Evolutionary conservation across 2,888 invertebrate genomes (phyloP).

Genomic region (Suillia variegata): DNA sequence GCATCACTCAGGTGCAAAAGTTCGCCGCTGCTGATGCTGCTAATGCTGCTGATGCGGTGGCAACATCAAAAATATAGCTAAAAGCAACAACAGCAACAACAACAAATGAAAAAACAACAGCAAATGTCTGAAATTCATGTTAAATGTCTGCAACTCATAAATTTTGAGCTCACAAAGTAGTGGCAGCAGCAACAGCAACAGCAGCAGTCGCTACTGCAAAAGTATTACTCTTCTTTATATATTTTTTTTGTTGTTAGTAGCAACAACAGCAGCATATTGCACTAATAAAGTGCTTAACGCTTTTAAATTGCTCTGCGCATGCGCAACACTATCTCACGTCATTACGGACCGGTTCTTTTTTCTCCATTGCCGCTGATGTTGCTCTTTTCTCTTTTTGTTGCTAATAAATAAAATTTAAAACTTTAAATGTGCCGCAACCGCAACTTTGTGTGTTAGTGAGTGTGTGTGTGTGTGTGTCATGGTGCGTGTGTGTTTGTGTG

Average conservation of each 20-base stretch:
- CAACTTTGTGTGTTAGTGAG: not conserved
- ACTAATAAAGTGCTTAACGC: slow-evolving; percentile 24
- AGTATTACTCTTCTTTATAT: no score
- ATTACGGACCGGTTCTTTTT: not conserved
- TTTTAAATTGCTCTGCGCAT: slow-evolving; percentile 12
- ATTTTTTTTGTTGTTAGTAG: no score
- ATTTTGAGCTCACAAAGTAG: slow-evolving; percentile 16
- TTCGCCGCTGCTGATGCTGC: slow-evolving; percentile 15
- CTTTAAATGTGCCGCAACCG: slow-evolving; percentile 18
- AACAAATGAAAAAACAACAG: not conserved
- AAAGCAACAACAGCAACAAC: not conserved
- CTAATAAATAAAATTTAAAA: slow-evolving; percentile 24
- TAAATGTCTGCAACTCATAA: slow-evolving; percentile 39
- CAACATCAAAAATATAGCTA: not conserved
- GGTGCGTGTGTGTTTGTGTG: not conserved
- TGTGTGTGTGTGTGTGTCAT: not conserved
- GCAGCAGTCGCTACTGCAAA: not conserved
- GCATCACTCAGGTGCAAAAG: slow-evolving; percentile 23
- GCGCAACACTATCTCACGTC: not conserved
- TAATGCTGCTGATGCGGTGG: not conserved
- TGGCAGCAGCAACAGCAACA: not conserved
- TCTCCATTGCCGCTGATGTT: not conserved
- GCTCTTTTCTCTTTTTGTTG: not conserved
- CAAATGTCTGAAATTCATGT: slow-evolving; percentile 26
- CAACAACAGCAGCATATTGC: slow-evolving; percentile 9